Evolutionary conservation across 2,797 vertebrate species (phyloP), one percentile per base, ranked within the genome.

Genomic region (Hipposideros larvatus): DNA sequence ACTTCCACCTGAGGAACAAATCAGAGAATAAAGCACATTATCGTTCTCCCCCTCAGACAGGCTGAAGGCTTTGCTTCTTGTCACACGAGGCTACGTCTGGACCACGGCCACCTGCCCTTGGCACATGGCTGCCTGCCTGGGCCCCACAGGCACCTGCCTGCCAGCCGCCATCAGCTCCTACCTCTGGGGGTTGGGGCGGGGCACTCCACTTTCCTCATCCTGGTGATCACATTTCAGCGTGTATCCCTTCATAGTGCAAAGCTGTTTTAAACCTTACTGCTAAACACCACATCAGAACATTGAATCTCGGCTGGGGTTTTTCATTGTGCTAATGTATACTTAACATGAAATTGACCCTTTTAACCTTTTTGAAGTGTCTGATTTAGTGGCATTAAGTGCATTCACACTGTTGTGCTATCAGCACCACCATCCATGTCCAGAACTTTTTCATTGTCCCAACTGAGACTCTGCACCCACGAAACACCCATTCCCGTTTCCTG

Each of bases 1-100:
- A 46, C 89, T 84, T 89, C 28, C 65, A 74, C 97, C 97, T 97
- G 84, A 55, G 53, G 79, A 86, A 94, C 31, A 71, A 83, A 95
- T 4, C 63, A 95, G 95, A 97, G 87, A 61, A 68, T 4, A 87
- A 93, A 37, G 43, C 22, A 1, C 0, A 1, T 96, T 61, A 96
- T 21, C 85, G 55, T 75, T 55, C 22, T 19, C n/a, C 26, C 46
- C 6, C 10, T 68, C 14, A 19, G 63, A 59, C 46, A n/a, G 78
- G n/a, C 68, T 7, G 43, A 19, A 13, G 26, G 46, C 15, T 66
- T 34, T 53, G 14, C n/a, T 75, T 51, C 3, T n/a, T 37, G 19
- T 61, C 74, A 18, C 19, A 34, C 31, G 24, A 70, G 34, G 13
- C 43, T 22, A 0, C 7, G 6, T 34, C 26, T 19, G 28, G 71